Conservation (phyloP, 2,797 vertebrate genomes). For the Clarias platycephalus region DNA sequence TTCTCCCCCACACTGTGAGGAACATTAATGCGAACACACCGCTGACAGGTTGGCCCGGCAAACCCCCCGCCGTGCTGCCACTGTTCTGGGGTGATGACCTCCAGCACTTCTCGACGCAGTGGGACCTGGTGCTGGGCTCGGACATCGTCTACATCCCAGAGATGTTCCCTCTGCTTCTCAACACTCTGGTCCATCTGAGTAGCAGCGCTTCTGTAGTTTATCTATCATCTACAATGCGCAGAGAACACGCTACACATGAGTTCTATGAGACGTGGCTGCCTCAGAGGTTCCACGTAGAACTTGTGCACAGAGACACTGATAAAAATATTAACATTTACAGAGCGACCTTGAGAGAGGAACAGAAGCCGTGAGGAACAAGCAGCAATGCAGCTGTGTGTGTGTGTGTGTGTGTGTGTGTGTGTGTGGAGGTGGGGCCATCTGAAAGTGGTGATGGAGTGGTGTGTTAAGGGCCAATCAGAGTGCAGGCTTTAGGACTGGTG, state of each 20-base stretch:
- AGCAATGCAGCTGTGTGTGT: not conserved
- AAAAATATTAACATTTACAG: constrained; percentile 82
- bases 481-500: not conserved
- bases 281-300: constrained; percentile 71
- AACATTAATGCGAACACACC: constrained; percentile 78
- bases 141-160: constrained; percentile 82
- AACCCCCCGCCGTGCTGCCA: constrained; percentile 66
- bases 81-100: constrained; percentile 84
- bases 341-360: constrained; percentile 60
- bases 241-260: constrained; percentile 71
- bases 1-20: constrained; percentile 75
- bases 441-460: not conserved
- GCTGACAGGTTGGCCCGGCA: constrained; percentile 58
- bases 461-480: not conserved
- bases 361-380: not conserved
- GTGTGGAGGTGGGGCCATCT: not conserved
- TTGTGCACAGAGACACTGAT: constrained; percentile 69
- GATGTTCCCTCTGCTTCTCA: constrained; percentile 76
- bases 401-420: not conserved
- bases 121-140: constrained; percentile 82
- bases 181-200: constrained; percentile 79
- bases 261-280: constrained; percentile 78
- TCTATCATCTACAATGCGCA: constrained; percentile 81
- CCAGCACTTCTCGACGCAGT: constrained; percentile 72
- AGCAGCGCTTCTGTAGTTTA: constrained; percentile 68